Base-by-base conservation (phyloP, 2,797 vertebrate genomes). In the Mycteria americana region DNA sequence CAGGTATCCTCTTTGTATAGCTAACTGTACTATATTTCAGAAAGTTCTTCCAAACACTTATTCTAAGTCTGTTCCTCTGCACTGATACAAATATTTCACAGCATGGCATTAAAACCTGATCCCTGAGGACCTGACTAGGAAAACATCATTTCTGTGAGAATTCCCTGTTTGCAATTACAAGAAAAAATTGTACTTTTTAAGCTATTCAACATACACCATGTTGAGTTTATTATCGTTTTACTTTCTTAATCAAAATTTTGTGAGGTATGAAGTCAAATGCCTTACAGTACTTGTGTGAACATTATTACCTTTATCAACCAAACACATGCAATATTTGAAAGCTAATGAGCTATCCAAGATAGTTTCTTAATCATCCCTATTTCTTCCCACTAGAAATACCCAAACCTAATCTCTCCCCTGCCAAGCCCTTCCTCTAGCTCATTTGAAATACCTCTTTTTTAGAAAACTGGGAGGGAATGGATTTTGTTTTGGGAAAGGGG, bases 271-370 rank as follows among this genome's bases (percentile, higher is more conserved):
- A 72, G 69, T 73, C 72, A 93, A 91, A 95, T 51, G 50, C 57
- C 48, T 96, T 72, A 88, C 53, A 88, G 62, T 91, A 89, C 48
- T 77, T 70, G 25, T 56, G 53, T 60, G 87, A 93, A 78, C 13
- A 46, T 78, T 89, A 53, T 83, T 88, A 69, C 46, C 24, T 91
- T 96, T 93, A 84, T 84, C 79, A 88, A 78, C 57, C 1, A 93
- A 88, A 83, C 63, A 59, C 35, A 84, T 59, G 30, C 57, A 85
- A 81, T 88, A 84, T 95, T 91, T 86, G 81, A 89, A 97, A 93
- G 65, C 39, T 91, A 93, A 94, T 54, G 68, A 89, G 31, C 11
- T 83, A 76, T 65, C 48, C 56, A 91, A 72, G 46, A 75, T 18
- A 60, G 14, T 91, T 85, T 77, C 56, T 78, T 84, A 93, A 91